phyloP scores from a whole-genome alignment of 2,888 invertebrate species.

The Heteropelma amictum region DNA sequence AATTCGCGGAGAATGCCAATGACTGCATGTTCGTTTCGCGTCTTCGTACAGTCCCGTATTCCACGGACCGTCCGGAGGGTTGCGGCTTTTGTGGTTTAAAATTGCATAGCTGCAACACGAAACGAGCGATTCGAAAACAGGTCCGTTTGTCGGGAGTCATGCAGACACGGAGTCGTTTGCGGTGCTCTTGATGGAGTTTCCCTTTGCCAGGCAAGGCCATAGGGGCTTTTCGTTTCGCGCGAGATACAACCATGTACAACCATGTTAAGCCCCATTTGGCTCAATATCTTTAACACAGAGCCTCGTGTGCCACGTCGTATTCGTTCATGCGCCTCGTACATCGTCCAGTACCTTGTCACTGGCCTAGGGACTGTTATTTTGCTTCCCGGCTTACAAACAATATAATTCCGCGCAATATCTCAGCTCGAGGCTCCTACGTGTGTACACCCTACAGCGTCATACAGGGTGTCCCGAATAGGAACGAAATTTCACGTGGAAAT shows the following conservation, averaged over 20 bases:
- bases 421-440: conserved; percentile 11
- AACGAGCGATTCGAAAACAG: conserved; percentile 26
- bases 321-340: not conserved
- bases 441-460: conserved; percentile 25
- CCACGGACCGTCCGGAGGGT: not conserved
- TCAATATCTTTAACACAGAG: not conserved
- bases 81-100: conserved; percentile 19
- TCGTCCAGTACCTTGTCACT: conserved; percentile 1
- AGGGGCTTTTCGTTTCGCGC: not conserved
- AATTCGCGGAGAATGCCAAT: not conserved
- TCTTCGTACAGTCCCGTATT: not conserved
- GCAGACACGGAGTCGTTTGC: conserved; percentile 37
- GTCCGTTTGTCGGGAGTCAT: conserved; percentile 25
- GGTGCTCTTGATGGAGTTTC: conserved; percentile 12
- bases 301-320: not conserved
- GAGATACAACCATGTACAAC: not conserved
- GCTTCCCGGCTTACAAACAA: not conserved
- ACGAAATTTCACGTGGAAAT: too few species aligned
- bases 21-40: not conserved
- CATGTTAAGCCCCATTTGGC: not conserved
- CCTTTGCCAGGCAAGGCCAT: not conserved
- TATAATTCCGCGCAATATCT: conserved; percentile 17
- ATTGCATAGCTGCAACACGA: conserved; percentile 23
- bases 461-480: too few species aligned
- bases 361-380: not conserved